Base-by-base conservation (phyloP, 2,888 invertebrate species). In the Campaea margaritaria region DNA sequence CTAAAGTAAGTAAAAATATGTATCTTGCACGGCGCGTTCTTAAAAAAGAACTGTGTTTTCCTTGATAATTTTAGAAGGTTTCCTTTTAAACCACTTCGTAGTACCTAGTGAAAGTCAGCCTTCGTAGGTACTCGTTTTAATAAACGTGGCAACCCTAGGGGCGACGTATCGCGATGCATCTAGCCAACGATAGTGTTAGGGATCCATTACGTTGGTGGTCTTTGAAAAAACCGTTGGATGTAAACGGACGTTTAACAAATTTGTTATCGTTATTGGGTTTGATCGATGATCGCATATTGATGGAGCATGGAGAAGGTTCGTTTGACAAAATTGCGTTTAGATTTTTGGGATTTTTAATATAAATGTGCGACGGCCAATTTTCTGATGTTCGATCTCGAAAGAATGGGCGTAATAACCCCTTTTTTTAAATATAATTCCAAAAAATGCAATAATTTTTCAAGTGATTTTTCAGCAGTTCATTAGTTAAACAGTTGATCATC, bases 181-280 rank as follows among this genome's bases (percentile, higher is more conserved):
- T 83, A 81, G 83, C 81, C 70, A 81, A 70, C 80, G 90, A 90
- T 89, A 88, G 86, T 85, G 87, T 83, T 84, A 83, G 82, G 86
- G 87, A 86, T 82, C 79, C 82, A 70, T 74, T 61, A 79, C 75
- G 76, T 76, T 77, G 91, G 91, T 91, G 91, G 91, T 91, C 91
- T 77, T 31, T 31, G 62, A 15, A 50, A 70, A 78, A 62, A 84
- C 78, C 76, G 59, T 68, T 69, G 75, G 77, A 75, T 78, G 76
- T 79, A 84, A 85, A 79, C 70, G 71, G 74, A 69, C 78, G 75
- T 86, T 88, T 86, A 83, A 74, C 71, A 76, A 78, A 73, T 79
- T 79, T 78, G 79, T 82, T 74, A 58, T 55, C 59, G 58, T 58
- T 68, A 67, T 64, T 57, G 42, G 72, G 62, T 59, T 53, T 69